Conservation (phyloP, 37 sponge, comb jelly and placozoan genomes). For the Beroe forskalii region DNA sequence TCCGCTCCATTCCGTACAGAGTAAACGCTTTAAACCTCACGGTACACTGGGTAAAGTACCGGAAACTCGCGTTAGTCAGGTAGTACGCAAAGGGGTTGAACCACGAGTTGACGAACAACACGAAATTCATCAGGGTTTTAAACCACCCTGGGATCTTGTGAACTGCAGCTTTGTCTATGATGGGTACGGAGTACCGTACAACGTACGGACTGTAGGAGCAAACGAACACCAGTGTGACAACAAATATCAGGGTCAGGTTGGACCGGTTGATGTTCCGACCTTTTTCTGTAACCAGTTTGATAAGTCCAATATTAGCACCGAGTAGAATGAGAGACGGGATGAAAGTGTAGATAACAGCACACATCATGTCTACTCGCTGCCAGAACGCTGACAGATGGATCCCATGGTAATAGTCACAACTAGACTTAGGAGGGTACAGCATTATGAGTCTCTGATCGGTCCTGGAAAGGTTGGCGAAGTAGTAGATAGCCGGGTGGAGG, state of each 20-base stretch:
- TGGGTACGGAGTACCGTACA: not conserved
- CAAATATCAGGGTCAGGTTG: not conserved
- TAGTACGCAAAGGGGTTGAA: constrained; percentile 33
- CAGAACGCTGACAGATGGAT: not conserved
- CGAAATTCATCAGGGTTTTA: constrained; percentile 10
- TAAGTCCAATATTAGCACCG: not conserved
- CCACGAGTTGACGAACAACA: not conserved
- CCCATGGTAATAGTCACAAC: not conserved
- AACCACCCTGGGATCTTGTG: not conserved
- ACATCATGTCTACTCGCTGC: constrained; percentile 5
- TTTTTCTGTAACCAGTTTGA: not conserved
- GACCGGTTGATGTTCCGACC: not conserved
- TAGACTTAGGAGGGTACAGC: constrained; percentile 3
- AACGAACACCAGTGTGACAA: not conserved
- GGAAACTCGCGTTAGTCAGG: not conserved
- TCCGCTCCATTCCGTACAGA: not conserved
- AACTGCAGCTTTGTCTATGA: not conserved
- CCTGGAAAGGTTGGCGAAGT: not conserved
- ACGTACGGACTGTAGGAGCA: not conserved
- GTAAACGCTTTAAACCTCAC: not conserved
- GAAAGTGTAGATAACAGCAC: not conserved
- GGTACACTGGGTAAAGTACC: not conserved
- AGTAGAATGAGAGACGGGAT: not conserved
- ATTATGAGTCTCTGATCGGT: not conserved
- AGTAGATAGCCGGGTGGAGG: constrained; percentile 11